Percentiles rank a stretch among this genome's conserved stretches.
These are phyloP conservation scores for Sinocyclocheilus rhinocerous DNA, from an alignment of 2,113 vertebrate species.

Conservation along the genomic window DNA sequence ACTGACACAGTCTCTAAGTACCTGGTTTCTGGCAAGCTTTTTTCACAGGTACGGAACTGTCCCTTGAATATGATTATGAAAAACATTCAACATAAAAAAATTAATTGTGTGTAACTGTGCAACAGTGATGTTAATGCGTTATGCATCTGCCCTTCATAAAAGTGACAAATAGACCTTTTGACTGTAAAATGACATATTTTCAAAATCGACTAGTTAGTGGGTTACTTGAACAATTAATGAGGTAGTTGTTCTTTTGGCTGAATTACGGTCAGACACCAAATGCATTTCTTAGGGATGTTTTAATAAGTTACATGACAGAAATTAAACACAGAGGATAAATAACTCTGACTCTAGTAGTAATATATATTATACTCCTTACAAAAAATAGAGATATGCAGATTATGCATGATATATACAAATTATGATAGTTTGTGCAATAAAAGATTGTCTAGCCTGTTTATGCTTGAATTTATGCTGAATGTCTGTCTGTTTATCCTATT, in stretches of 20 bases:
- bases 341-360: not conserved
- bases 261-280: not conserved
- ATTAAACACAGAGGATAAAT: not conserved
- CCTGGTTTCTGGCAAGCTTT: not conserved
- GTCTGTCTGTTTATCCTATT: not conserved
- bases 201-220: not conserved
- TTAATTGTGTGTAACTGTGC: not conserved
- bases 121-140: not conserved
- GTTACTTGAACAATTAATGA: not conserved
- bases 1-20: slow-evolving; percentile 15
- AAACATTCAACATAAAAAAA: not conserved
- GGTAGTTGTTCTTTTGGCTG: not conserved
- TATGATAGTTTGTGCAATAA: not conserved
- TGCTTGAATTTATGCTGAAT: not conserved
- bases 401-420: not conserved
- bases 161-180: not conserved
- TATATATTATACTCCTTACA: not conserved
- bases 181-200: not conserved
- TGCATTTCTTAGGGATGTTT: not conserved
- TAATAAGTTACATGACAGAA: not conserved
- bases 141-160: not conserved
- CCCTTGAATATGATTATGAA: not conserved
- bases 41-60: not conserved
- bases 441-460: not conserved
- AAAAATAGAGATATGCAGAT: not conserved